Conservation (phyloP, 2,888 invertebrate species). For the Mythimna vitellina region DNA sequence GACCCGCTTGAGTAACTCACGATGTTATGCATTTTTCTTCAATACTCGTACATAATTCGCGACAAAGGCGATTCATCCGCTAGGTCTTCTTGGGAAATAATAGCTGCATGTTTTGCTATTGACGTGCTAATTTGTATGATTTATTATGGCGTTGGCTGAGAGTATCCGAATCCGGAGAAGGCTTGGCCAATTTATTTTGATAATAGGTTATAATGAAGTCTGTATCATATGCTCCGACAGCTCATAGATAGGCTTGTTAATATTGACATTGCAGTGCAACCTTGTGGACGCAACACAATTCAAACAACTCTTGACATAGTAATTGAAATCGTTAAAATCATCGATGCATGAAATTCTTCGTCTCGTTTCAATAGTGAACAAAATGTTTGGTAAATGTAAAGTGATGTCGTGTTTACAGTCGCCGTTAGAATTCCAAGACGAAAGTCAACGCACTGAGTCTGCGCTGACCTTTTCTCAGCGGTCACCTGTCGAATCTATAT, state of each 20-base stretch:
- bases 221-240: conserved; percentile 26
- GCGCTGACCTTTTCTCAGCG: conserved; percentile 63
- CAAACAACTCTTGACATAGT: conserved; percentile 34
- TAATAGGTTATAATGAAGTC: conserved; percentile 60
- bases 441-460: conserved; percentile 67
- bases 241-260: conserved; percentile 34
- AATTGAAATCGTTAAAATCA: conserved; percentile 43
- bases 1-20: conserved; percentile 73
- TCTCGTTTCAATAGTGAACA: conserved; percentile 38
- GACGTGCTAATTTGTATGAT: conserved; percentile 56
- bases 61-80: conserved; percentile 52
- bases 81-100: conserved; percentile 50
- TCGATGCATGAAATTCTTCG: conserved; percentile 39
- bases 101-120: conserved; percentile 31
- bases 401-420: conserved; percentile 55
- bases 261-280: conserved; percentile 42
- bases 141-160: conserved; percentile 50
- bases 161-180: conserved; percentile 45
- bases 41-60: conserved; percentile 59
- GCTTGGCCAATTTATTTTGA: conserved; percentile 52
- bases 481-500: conserved; percentile 47
- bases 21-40: conserved; percentile 64
- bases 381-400: conserved; percentile 43
- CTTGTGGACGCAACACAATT: conserved; percentile 40
- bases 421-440: conserved; percentile 47